These are phyloP conservation scores for Drosophila putrida DNA, from an alignment of 2,888 invertebrate genomes.

Conservation along the genomic window DNA sequence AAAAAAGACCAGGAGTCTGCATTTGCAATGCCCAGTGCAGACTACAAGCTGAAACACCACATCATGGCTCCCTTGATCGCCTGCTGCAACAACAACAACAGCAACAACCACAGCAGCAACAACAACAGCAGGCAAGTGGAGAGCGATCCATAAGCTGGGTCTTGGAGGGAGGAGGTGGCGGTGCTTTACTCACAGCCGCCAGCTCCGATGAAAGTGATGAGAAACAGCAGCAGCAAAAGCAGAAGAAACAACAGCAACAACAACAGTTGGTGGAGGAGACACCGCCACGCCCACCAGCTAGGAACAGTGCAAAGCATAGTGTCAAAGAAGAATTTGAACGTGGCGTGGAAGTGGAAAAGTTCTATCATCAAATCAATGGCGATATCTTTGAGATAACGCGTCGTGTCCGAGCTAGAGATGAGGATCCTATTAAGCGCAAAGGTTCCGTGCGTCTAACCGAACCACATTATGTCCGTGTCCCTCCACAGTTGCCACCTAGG, in stretches of 20 bases:
- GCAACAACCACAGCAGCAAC: constrained; percentile 40
- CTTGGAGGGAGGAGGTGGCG: constrained; percentile 75
- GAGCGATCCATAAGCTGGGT: constrained; percentile 80
- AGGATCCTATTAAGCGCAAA: constrained; percentile 83
- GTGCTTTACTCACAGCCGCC: constrained; percentile 68
- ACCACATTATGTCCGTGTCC: constrained; percentile 62
- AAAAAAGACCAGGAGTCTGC: constrained; percentile 83
- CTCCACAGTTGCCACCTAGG: constrained; percentile 68
- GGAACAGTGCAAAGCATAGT: constrained; percentile 57
- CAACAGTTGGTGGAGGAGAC: constrained; percentile 39
- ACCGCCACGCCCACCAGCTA: constrained; percentile 74
- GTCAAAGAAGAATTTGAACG: constrained; percentile 84
- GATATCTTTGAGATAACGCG: constrained; percentile 85
- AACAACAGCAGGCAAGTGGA: constrained; percentile 57
- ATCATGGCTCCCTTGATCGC: constrained; percentile 85
- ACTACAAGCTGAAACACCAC: constrained; percentile 73
- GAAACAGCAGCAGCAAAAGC: constrained; percentile 34
- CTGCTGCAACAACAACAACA: constrained; percentile 81
- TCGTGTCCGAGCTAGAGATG: constrained; percentile 83
- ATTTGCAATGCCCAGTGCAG: constrained; percentile 85
- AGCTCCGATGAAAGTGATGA: constrained; percentile 78
- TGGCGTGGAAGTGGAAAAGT: constrained; percentile 85
- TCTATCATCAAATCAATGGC: constrained; percentile 85
- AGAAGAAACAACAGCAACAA: constrained; percentile 13
- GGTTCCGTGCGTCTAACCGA: constrained; percentile 79